Conservation (phyloP, 2,888 invertebrate species). For the Plebejus melissa region DNA sequence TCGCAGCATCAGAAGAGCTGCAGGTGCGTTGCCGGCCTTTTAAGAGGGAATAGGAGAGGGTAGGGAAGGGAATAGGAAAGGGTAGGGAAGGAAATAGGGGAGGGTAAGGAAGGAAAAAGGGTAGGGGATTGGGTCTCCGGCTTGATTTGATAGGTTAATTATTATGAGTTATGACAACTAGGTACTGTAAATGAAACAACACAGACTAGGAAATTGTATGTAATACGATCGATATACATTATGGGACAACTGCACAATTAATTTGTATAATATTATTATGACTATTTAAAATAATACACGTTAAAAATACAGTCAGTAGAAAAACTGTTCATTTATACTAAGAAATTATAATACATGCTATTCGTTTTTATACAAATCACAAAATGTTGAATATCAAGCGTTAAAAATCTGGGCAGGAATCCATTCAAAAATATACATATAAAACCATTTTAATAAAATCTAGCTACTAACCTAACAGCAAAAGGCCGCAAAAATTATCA, state of each 20-base stretch:
- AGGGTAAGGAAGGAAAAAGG: too few relatives aligned
- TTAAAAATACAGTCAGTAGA: not conserved
- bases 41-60: too few relatives aligned
- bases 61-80: too few relatives aligned
- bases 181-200: not conserved
- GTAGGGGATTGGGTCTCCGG: too few relatives aligned
- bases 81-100: too few relatives aligned
- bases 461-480: not conserved
- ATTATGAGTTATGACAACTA: not conserved
- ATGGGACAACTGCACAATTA: not conserved
- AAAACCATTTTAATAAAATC: not conserved
- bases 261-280: not conserved
- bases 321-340: not conserved
- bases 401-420: not conserved
- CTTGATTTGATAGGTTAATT: too few relatives aligned
- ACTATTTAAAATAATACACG: not conserved
- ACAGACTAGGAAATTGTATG: conserved; percentile 8
- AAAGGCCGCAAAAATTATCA: conserved; percentile 3
- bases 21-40: too few relatives aligned
- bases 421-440: not conserved
- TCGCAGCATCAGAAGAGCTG: too few relatives aligned
- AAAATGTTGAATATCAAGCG: not conserved
- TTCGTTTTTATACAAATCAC: not conserved
- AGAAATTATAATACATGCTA: not conserved
- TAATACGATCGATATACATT: not conserved